Conservation (phyloP, 2,888 invertebrate genomes). For the Tipula helvola region DNA sequence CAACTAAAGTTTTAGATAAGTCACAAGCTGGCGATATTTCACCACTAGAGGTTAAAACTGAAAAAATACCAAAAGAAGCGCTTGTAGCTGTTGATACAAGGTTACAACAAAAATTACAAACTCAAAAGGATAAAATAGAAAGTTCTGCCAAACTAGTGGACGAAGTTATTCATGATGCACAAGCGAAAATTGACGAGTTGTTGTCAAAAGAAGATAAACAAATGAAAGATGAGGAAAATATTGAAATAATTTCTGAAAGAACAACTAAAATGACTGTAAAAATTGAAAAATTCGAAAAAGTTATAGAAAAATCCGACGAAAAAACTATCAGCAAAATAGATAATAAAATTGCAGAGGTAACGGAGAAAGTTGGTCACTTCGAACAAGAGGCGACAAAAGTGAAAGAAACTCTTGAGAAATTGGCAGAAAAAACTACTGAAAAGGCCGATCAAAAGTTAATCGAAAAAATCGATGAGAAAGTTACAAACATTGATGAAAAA, state of each 20-base stretch:
- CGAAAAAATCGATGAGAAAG: neutral
- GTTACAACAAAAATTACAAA: slow-evolving; percentile 16
- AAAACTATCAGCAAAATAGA: neutral
- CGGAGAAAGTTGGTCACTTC: slow-evolving; percentile 19
- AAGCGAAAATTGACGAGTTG: neutral
- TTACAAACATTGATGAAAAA: slow-evolving; percentile 9
- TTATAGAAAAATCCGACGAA: neutral
- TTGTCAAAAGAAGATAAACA: slow-evolving; percentile 10
- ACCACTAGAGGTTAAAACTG: slow-evolving; percentile 12
- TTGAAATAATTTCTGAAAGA: neutral
- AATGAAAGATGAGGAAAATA: neutral
- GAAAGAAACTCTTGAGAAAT: neutral
- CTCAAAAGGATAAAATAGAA: slow-evolving; percentile 19
- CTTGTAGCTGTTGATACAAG: slow-evolving; percentile 15
- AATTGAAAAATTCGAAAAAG: slow-evolving; percentile 10
- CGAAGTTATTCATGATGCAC: slow-evolving; percentile 1
- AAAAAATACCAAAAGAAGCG: neutral
- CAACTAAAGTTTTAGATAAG: neutral
- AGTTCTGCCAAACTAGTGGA: slow-evolving; percentile 9
- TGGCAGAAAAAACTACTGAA: neutral
- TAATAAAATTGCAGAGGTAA: slow-evolving; percentile 24
- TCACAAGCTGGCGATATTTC: slow-evolving; percentile 18
- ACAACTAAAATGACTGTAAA: neutral
- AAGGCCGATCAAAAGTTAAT: neutral
- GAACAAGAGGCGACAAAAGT: neutral